Conservation (phyloP, 2,888 invertebrate genomes). For the Drosophila siamana region DNA sequence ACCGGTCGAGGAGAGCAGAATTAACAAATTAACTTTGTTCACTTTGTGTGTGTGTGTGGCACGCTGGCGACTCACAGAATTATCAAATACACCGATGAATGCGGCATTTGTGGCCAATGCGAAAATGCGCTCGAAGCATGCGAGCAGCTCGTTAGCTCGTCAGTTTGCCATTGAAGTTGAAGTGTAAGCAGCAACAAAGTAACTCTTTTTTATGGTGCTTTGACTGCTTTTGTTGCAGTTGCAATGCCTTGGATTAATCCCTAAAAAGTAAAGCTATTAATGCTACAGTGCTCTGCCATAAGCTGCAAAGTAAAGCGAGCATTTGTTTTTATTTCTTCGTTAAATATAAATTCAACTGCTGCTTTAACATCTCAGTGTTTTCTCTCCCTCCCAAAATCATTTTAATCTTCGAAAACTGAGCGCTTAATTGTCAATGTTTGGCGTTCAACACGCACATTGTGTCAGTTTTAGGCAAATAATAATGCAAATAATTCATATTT, state of each 20-base stretch:
- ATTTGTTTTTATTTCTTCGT: no score
- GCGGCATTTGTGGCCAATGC: no score
- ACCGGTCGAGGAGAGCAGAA: no score
- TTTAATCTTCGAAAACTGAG: no score
- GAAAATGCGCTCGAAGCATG: slow-evolving; percentile 1
- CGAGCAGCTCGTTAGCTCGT: neutral
- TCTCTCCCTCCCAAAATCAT: no score
- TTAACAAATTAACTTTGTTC: slow-evolving; percentile 39
- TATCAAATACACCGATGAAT: neutral
- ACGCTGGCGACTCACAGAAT: slow-evolving; percentile 20
- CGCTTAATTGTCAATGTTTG: no score
- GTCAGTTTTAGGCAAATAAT: no score
- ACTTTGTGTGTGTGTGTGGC: slow-evolving; percentile 4
- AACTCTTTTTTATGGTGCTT: neutral
- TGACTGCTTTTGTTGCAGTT: neutral
- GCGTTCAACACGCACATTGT: no score
- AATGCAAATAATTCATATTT: neutral
- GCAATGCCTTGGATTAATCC: neutral
- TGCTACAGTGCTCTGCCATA: neutral
- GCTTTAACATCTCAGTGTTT: no score
- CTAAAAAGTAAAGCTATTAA: no score
- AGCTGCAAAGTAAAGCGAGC: neutral
- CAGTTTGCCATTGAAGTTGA: neutral
- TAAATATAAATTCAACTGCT: no score
- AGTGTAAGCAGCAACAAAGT: neutral